Base-by-base conservation (phyloP, 2,888 invertebrate species). In the Germaria angustata region DNA sequence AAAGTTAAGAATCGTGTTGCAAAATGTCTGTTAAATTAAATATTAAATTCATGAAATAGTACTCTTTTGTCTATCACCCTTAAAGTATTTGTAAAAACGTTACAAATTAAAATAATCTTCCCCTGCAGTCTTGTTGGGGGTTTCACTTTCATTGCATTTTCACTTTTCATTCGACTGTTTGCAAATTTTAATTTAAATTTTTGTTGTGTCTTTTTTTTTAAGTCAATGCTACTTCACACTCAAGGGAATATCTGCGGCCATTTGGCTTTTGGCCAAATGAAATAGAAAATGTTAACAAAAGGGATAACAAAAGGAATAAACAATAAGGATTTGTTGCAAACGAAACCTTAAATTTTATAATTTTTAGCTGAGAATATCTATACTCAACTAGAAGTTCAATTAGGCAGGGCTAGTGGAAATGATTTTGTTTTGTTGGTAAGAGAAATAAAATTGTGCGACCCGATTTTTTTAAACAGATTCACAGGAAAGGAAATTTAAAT, bases 261-360 rank as follows among this genome's bases (percentile, higher is more conserved):
- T 41, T 77, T 76, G 59, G 76, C 76, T 68, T 68, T 41, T 53
- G 68, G 68, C 68, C 68, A 77, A 77, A 68, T 59, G n/a, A 41
- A 59, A 53, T 20, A 59, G 68, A 77, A 77, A 51, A 51, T 22
- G 34, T 39, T 2, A 34, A 51, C 41, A 61, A 22, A 17, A 39
- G 39, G 13, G 17, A 36, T 13, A 39, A 46, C 22, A 55, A 44
- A 6, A 61, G 8, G 1, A 28, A 34, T 0, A 46, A 41, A n/a
- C 9, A 13, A 41, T n/a, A n/a, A n/a, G 39, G 39, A 28, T 8
- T 53, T 46, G 5, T 13, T 65, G 17, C 1, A 32, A 20, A 20
- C 9, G 51, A 51, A 51, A 28, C 51, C 24, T 24, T 51, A 28
- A 51, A 51, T 51, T 6, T 24, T 28, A 28, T 11, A 49, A 20